Evolutionary conservation across 2,797 vertebrate genomes (phyloP).

Genomic region (Neosilurus hyrtlii): DNA sequence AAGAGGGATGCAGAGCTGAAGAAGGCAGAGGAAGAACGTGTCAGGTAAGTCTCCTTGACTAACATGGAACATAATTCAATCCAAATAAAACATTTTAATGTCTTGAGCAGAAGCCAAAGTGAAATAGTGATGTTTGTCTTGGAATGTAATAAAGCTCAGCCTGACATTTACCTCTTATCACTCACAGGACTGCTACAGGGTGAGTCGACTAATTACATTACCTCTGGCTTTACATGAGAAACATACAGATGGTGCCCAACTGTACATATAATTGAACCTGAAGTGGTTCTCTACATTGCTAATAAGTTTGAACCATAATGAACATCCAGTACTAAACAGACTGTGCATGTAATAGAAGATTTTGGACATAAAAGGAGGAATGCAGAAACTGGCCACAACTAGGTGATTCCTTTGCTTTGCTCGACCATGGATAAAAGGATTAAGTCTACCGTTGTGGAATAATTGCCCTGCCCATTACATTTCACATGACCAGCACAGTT

Average conservation of each 20-base stretch:
- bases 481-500: conserved; percentile 72
- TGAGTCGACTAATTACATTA: conserved; percentile 63
- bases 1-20: conserved; percentile 88
- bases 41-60: conserved; percentile 76
- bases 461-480: conserved; percentile 62
- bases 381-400: conserved; percentile 59
- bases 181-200: conserved; percentile 51
- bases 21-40: conserved; percentile 84
- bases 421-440: conserved; percentile 71
- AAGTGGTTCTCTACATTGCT: conserved; percentile 20
- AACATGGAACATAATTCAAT: background rate
- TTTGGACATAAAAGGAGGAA: conserved; percentile 44
- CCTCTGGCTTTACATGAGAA: conserved; percentile 45
- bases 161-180: conserved; percentile 47
- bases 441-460: conserved; percentile 71
- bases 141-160: conserved; percentile 63
- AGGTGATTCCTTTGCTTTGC: conserved; percentile 43
- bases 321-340: conserved; percentile 16
- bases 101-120: background rate
- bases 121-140: conserved; percentile 48
- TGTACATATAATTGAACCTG: conserved; percentile 37
- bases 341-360: conserved; percentile 9
- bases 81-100: background rate
- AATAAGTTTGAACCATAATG: background rate
- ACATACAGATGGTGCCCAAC: conserved; percentile 50